These are phyloP conservation scores for Tetraneura akinire DNA, from an alignment of 1,140 invertebrate genomes.

Conservation along the genomic window DNA sequence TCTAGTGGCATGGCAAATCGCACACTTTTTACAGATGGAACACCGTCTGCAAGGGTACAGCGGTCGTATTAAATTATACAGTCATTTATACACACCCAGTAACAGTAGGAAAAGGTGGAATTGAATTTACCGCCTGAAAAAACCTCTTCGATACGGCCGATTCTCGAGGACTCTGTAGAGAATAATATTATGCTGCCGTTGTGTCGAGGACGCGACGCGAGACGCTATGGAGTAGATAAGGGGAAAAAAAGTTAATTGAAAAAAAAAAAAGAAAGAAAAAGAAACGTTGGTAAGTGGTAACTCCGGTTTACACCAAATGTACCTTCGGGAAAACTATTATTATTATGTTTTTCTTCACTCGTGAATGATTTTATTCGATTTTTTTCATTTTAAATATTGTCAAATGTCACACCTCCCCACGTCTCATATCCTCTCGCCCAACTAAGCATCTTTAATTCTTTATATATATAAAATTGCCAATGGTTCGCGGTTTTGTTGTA, in stretches of 20 bases:
- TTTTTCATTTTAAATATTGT: background rate
- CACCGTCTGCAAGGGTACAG: background rate
- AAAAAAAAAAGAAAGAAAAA: constrained; percentile 16
- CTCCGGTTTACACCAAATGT: constrained; percentile 23
- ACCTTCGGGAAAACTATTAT: constrained; percentile 20
- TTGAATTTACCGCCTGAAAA: constrained; percentile 21
- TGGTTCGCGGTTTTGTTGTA: no score
- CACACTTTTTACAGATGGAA: background rate
- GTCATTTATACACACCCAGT: background rate
- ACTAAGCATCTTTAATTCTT: no score
- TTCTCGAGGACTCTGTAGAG: background rate
- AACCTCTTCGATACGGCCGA: background rate
- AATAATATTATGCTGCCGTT: background rate
- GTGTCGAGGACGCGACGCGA: background rate
- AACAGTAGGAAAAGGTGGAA: background rate
- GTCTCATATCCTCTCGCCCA: background rate
- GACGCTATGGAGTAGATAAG: background rate
- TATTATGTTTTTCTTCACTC: background rate
- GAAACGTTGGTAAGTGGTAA: constrained; percentile 11
- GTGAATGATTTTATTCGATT: background rate
- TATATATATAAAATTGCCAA: no score
- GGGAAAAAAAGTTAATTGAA: constrained; percentile 29
- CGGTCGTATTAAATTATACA: constrained; percentile 5
- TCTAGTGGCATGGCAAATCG: constrained; percentile 4
- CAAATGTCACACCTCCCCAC: background rate